Evolutionary conservation across 1,140 invertebrate genomes (phyloP).

Genomic region (Macrosteles quadrilineatus): DNA sequence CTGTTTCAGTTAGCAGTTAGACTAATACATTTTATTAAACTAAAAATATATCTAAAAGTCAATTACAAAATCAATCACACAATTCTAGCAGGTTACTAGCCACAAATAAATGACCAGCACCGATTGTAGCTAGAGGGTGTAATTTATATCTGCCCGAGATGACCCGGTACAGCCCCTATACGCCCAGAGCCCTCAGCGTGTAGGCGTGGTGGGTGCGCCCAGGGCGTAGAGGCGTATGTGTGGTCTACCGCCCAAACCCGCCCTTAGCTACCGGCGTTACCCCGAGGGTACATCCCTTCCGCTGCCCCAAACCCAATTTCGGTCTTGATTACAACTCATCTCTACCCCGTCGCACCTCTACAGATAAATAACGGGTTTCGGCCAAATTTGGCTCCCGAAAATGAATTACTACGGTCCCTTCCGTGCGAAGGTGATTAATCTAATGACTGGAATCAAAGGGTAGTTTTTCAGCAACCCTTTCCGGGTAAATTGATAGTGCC

Average conservation of each 20-base stretch:
- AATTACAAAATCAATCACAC: too few species aligned
- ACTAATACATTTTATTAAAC: too few species aligned
- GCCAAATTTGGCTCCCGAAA: conserved; percentile 16
- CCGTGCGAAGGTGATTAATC: not conserved
- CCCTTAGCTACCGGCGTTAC: conserved; percentile 15
- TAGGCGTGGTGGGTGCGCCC: not conserved
- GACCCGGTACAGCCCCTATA: too few species aligned
- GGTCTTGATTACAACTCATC: not conserved
- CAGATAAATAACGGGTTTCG: conserved; percentile 18
- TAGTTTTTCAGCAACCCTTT: too few species aligned
- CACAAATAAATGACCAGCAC: too few species aligned
- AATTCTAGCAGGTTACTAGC: too few species aligned
- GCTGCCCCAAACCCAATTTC: not conserved
- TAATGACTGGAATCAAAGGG: conserved; percentile 4
- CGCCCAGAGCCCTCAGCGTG: not conserved
- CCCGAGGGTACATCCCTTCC: not conserved
- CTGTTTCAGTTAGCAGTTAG: too few species aligned
- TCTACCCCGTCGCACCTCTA: not conserved
- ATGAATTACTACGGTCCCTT: conserved; percentile 14
- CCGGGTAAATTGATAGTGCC: too few species aligned
- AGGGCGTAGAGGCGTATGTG: not conserved
- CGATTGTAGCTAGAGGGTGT: too few species aligned
- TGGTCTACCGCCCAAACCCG: not conserved
- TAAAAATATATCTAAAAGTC: too few species aligned
- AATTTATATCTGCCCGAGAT: too few species aligned